phyloP scores from a whole-genome alignment of 2,113 vertebrate genomes.

The Sapajus apella region DNA sequence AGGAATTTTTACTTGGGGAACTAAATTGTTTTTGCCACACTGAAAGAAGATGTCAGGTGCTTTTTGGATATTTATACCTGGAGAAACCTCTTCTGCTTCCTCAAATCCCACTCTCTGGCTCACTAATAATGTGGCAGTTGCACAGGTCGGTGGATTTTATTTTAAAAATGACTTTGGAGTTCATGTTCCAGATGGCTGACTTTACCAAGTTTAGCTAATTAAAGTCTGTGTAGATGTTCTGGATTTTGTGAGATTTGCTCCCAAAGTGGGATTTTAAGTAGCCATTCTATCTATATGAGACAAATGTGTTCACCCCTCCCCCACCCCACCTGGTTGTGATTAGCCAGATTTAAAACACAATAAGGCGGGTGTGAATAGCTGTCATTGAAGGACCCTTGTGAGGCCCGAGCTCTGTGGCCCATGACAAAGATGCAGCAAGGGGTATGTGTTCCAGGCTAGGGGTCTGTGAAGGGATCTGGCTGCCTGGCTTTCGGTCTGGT shows the following conservation, averaged over 20 bases:
- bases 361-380: neutral
- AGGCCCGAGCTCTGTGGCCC: neutral
- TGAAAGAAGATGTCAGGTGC: neutral
- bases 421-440: neutral
- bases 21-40: neutral
- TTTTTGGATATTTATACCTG: neutral
- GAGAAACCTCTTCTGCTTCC: neutral
- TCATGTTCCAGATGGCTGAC: neutral
- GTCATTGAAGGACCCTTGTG: neutral
- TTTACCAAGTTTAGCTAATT: neutral
- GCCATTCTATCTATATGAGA: neutral
- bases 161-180: neutral
- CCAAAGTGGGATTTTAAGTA: neutral
- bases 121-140: neutral
- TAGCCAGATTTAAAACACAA: neutral
- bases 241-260: constrained; percentile 11
- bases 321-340: neutral
- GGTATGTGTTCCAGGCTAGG: neutral
- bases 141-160: neutral
- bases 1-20: neutral
- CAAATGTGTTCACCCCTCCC: neutral
- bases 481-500: neutral
- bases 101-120: neutral
- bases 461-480: neutral
- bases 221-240: neutral